phyloP scores from a whole-genome alignment of 1,140 invertebrate genomes.

The Grapholita molesta region DNA sequence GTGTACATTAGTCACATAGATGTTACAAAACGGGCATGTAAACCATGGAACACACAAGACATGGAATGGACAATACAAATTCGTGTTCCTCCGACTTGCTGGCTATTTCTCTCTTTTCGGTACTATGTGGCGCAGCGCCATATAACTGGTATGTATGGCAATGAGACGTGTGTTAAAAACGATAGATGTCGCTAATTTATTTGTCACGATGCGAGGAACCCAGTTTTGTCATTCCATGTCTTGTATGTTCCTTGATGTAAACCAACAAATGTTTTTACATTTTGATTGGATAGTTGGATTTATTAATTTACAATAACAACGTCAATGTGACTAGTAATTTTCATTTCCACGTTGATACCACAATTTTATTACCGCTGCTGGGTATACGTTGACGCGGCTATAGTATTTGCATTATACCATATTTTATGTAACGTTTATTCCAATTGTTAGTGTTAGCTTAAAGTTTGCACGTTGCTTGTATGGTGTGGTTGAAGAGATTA shows the following conservation, averaged over 20 bases:
- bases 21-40: background rate
- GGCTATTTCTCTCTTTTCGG: too few species aligned
- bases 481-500: background rate
- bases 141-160: too few species aligned
- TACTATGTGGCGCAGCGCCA: too few species aligned
- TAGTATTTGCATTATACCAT: background rate
- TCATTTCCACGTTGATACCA: background rate
- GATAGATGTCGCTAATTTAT: too few species aligned
- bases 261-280: background rate
- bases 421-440: conserved; percentile 8
- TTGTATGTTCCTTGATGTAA: too few species aligned
- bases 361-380: background rate
- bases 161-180: too few species aligned
- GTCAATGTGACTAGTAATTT: background rate
- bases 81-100: too few species aligned
- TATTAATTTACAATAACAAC: background rate
- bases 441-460: conserved; percentile 8
- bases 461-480: background rate
- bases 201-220: too few species aligned
- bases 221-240: too few species aligned
- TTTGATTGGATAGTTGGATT: background rate
- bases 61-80: too few species aligned
- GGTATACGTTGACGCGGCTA: background rate
- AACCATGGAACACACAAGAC: too few species aligned
- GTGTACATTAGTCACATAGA: background rate